phyloP scores from a whole-genome alignment of 2,797 vertebrate genomes.

The Brachymystax lenok region DNA sequence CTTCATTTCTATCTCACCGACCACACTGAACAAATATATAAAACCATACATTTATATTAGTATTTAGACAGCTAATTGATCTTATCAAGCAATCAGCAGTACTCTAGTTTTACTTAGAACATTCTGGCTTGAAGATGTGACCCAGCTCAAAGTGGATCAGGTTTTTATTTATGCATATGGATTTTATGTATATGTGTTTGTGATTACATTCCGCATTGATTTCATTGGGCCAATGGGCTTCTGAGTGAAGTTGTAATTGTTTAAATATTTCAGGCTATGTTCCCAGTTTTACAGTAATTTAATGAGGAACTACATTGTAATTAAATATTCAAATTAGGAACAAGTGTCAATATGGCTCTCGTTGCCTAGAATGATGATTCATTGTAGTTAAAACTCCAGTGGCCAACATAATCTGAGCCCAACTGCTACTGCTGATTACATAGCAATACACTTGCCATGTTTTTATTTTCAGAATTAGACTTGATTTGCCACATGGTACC shows the following conservation, averaged over 20 bases:
- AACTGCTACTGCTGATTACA: slow-evolving; percentile 87
- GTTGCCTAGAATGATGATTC: slow-evolving; percentile 96
- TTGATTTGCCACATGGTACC: slow-evolving; percentile 97
- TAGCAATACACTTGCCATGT: slow-evolving; percentile 84
- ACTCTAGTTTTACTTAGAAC: slow-evolving; percentile 36
- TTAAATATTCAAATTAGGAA: slow-evolving; percentile 96
- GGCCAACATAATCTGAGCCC: slow-evolving; percentile 82
- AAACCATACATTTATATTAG: background rate
- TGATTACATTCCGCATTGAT: slow-evolving; percentile 56
- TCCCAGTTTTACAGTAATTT: slow-evolving; percentile 87
- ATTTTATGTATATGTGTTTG: background rate
- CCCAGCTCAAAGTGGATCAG: background rate
- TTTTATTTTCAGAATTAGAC: slow-evolving; percentile 92
- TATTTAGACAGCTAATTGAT: slow-evolving; percentile 42
- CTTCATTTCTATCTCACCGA: slow-evolving; percentile 30
- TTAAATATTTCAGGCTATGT: slow-evolving; percentile 84
- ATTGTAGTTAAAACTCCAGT: slow-evolving; percentile 97
- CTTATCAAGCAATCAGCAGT: slow-evolving; percentile 50
- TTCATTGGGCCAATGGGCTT: slow-evolving; percentile 64
- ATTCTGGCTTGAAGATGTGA: slow-evolving; percentile 41
- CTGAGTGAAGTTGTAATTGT: slow-evolving; percentile 85
- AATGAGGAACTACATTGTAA: slow-evolving; percentile 93
- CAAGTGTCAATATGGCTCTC: slow-evolving; percentile 95
- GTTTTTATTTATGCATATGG: slow-evolving; percentile 4
- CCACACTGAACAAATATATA: slow-evolving; percentile 41